Percentiles rank a stretch among this genome's conserved stretches.
phyloP scores from a whole-genome alignment of 2,113 vertebrate genomes.

The Oceanodroma tethys region DNA sequence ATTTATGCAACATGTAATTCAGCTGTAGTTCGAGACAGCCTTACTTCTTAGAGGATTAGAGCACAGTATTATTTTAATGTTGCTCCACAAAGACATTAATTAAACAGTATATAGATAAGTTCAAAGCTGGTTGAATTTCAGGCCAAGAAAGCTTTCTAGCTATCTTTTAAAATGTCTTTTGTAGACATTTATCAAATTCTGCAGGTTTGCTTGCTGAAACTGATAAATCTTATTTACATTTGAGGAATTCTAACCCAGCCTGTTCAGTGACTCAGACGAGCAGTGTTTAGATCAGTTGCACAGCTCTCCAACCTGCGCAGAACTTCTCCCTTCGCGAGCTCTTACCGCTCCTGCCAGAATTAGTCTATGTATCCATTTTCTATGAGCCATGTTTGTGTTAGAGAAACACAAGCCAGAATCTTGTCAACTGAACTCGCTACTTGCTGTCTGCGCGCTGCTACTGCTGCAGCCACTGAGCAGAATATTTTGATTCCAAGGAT shows the following conservation, averaged over 20 bases:
- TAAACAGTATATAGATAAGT: not conserved
- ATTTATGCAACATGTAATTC: constrained; percentile 53
- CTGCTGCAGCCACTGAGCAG: not conserved
- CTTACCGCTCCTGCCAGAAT: not conserved
- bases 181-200: constrained; percentile 37
- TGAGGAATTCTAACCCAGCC: not conserved
- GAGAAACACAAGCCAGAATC: not conserved
- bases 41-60: constrained; percentile 60
- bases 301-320: not conserved
- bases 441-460: constrained; percentile 4
- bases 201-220: constrained; percentile 24
- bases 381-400: not conserved
- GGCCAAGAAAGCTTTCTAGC: constrained; percentile 16
- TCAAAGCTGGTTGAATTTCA: not conserved
- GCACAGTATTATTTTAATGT: not conserved
- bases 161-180: constrained; percentile 22
- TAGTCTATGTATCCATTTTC: not conserved
- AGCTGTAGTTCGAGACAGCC: not conserved
- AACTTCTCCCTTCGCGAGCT: not conserved
- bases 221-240: constrained; percentile 38
- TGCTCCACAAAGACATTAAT: not conserved
- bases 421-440: not conserved
- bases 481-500: constrained; percentile 18
- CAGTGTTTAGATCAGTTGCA: not conserved
- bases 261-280: not conserved